Evolutionary conservation across 2,888 invertebrate genomes (phyloP), one percentile per base, ranked within the genome.

Genomic region (Pomacea canaliculata): DNA sequence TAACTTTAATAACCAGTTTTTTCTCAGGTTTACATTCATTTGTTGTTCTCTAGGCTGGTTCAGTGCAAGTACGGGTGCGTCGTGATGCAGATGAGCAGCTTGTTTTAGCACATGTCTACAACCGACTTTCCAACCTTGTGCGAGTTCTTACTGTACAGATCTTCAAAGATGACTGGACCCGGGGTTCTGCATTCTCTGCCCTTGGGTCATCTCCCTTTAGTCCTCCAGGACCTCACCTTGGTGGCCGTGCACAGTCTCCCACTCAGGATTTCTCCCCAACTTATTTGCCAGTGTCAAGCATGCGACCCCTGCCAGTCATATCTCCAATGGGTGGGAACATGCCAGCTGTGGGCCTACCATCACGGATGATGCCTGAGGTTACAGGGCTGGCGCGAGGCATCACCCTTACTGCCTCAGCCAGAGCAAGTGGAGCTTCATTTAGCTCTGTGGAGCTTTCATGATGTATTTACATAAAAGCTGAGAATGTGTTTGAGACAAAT

Each of bases 61-160:
- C 92, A 7, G 91, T 93, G 1, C 93, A 93, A 83, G 93, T 93
- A 5, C 89, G 93, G 46, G 92, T 94, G 8, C 88, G 93, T 59
- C 88, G 93, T 59, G 93, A 94, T 86, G 94, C 93, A 8, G 92
- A 93, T 85, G 94, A 94, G 85, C 93, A 93, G 87, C 85, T 93
- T 82, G 93, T 94, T 10, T 88, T 94, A 71, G 92, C 92, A 10
- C 93, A 92, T 83, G 92, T 94, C 23, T 92, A 92, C 82, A 92
- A 92, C 83, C 92, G 93, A 72, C 91, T 94, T 7, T 92, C 92
- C 46, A 92, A 91, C 76, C 89, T 94, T 49, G 92, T 93, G 23
- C 91, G 92, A 19, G 91, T 91, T 46, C 90, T 94, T 46, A 93
- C 92, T 4, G 92, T 94, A 66, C 93, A 93, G 86, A 92, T 93